These are phyloP conservation scores for Sparus aurata DNA, from an alignment of 2,797 vertebrate species.

Conservation along the genomic window DNA sequence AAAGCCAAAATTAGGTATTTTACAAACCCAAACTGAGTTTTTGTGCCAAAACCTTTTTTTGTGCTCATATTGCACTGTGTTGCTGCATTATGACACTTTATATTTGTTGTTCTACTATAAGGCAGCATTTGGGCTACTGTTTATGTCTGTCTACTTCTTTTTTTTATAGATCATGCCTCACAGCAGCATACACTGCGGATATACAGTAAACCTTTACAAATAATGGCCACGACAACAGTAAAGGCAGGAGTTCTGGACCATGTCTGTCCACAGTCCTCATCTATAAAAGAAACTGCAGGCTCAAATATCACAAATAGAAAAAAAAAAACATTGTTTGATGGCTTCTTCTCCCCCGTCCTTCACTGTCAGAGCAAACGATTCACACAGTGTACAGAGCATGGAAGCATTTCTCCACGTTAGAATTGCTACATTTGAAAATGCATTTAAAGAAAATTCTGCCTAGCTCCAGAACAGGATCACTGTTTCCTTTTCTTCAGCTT, in stretches of 20 bases:
- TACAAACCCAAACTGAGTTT: too few species aligned
- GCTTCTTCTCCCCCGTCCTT: not conserved
- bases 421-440: not conserved
- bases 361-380: not conserved
- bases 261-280: not conserved
- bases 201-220: not conserved
- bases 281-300: not conserved
- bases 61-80: too few species aligned
- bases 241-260: not conserved
- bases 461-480: not conserved
- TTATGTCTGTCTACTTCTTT: not conserved
- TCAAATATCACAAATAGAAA: not conserved
- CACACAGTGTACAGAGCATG: not conserved
- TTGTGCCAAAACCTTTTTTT: too few species aligned
- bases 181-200: too few species aligned
- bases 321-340: not conserved
- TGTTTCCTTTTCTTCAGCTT: not conserved
- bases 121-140: not conserved
- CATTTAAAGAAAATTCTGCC: not conserved
- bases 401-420: not conserved
- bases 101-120: too few species aligned
- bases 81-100: too few species aligned
- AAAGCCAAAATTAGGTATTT: too few species aligned
- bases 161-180: not conserved
- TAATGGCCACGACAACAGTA: constrained; percentile 8